A percentile compares a stretch with the other conserved stretches of the same genome.
Conservation (phyloP, 1,140 invertebrate species). For the Drosophila biarmipes region DNA sequence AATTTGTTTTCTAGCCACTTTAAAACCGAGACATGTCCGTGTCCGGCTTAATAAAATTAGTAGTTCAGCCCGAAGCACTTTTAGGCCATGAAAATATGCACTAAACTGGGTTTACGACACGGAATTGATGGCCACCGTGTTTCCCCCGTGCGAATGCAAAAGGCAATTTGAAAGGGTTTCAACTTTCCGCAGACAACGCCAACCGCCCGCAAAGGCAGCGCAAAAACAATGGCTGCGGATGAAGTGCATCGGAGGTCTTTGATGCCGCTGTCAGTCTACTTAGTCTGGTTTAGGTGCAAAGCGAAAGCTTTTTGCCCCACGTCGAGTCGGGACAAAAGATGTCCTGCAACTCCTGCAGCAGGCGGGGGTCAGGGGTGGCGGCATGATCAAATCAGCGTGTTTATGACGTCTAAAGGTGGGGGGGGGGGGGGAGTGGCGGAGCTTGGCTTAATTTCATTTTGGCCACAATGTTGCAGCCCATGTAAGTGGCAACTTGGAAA, state of each 20-base stretch:
- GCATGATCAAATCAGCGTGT: constrained; percentile 21
- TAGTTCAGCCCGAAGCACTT: too few species aligned
- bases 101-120: neutral
- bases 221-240: constrained; percentile 5
- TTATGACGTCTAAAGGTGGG: constrained; percentile 17
- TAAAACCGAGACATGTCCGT: too few species aligned
- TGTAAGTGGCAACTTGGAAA: neutral
- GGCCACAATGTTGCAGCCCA: neutral
- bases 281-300: constrained; percentile 47
- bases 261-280: constrained; percentile 16
- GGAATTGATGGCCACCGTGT: neutral
- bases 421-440: neutral
- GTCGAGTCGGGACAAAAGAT: constrained; percentile 14
- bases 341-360: neutral
- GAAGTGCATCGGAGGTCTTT: constrained; percentile 12
- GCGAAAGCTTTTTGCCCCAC: constrained; percentile 21
- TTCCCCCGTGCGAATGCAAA: constrained; percentile 10
- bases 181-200: constrained; percentile 12
- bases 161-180: constrained; percentile 39
- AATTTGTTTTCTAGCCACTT: too few species aligned
- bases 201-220: neutral
- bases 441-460: neutral
- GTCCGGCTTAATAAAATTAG: too few species aligned
- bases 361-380: neutral
- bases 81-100: neutral